Evolutionary conservation across 2,888 invertebrate genomes (phyloP).

Genomic region (Belgica antarctica): DNA sequence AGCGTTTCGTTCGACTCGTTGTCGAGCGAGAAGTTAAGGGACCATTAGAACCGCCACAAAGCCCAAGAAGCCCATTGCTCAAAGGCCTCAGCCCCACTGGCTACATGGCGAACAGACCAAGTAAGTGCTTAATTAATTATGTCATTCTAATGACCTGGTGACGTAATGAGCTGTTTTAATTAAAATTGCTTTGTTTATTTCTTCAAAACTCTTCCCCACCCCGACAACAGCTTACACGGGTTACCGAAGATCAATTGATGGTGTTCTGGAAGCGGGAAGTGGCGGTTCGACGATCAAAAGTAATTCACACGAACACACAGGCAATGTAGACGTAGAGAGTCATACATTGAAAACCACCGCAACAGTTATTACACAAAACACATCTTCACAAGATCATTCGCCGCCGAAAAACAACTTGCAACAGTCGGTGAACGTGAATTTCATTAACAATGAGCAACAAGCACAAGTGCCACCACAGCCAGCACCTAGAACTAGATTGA

Average conservation of each 20-base stretch:
- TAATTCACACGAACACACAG: constrained; percentile 19
- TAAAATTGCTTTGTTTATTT: constrained; percentile 31
- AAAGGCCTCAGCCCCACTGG: constrained; percentile 62
- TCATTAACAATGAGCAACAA: constrained; percentile 43
- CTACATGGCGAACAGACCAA: constrained; percentile 70
- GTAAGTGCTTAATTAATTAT: constrained; percentile 48
- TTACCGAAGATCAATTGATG: constrained; percentile 62
- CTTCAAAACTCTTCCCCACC: background rate
- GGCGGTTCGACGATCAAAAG: background rate
- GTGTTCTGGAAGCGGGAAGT: constrained; percentile 47
- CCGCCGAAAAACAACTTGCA: constrained; percentile 44
- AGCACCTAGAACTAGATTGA: constrained; percentile 53
- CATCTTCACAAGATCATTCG: constrained; percentile 46
- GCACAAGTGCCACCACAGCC: constrained; percentile 52
- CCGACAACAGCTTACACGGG: constrained; percentile 54
- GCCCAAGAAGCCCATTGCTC: constrained; percentile 55
- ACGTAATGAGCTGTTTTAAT: too few relatives aligned
- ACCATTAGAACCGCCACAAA: constrained; percentile 54
- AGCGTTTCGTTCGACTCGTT: constrained; percentile 85
- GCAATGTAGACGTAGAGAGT: constrained; percentile 32
- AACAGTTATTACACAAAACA: constrained; percentile 47
- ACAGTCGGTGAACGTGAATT: constrained; percentile 35
- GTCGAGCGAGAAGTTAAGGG: constrained; percentile 72
- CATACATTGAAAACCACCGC: constrained; percentile 49
- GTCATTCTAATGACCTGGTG: background rate